Evolutionary conservation across 1,140 invertebrate genomes (phyloP), one percentile per base, ranked within the genome.

Genomic region (Homarus americanus): DNA sequence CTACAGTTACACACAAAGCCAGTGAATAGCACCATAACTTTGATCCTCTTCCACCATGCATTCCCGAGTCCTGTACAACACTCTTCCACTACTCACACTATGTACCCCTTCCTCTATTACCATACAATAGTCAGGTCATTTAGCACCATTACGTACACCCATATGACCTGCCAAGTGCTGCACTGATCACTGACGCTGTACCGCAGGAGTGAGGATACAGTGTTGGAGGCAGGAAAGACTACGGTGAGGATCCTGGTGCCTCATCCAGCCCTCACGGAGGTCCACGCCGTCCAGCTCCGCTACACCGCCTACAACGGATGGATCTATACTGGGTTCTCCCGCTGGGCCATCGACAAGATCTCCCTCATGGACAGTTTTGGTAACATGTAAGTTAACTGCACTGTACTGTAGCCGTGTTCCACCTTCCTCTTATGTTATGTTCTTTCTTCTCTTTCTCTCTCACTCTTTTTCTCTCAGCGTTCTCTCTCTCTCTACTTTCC

Each of bases 231-330:
- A 38, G 97, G 96, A 5, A 95, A 96, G 41, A 95, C 96, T 20
- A 95, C 97, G 24, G 96, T 97, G 49, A 96, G 96, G 93, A 97
- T 98, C 78, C 95, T 98, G 44, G 98, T 98, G 0, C 97, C 97
- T 1, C 97, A 98, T 95, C 97, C 97, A 4, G 96, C 96, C 9
- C 94, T 98, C 44, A 95, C 96, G 10, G 96, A 97, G 92, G 96
- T 97, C 34, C 95, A 95, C 20, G 95, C 96, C 66, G 95, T 97
- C 0, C 95, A 97, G 93, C 94, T 98, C 9, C 96, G 97, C 79
- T 98, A 98, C 94, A 97, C 96, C 1, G 97, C 97, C 0, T 98
- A 98, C 94, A 97, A 96, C 87, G 98, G 98, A 3, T 98, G 98
- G 98, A 96, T 98, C 76, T 97, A 96, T n/a, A 97, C 97, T 24